Evolutionary conservation across 2,888 invertebrate species (phyloP), one percentile per base, ranked within the genome.

Genomic region (Onchidella celtica): DNA sequence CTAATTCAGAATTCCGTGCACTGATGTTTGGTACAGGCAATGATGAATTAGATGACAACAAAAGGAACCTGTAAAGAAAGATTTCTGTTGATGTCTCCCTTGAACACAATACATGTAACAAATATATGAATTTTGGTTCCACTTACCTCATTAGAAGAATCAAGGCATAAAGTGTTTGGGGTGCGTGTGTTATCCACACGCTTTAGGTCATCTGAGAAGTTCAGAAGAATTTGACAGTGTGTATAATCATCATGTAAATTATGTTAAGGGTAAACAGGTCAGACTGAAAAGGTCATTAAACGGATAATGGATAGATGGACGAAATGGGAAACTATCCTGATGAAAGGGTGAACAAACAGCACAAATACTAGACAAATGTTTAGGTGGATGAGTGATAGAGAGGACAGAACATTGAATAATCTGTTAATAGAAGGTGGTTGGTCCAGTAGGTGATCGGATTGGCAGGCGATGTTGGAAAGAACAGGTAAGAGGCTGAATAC

Each of bases 61-160:
- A n/a, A n/a, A n/a, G n/a, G n/a, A n/a, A n/a, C n/a, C n/a, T n/a
- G n/a, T n/a, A n/a, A n/a, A n/a, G n/a, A n/a, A n/a, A n/a, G n/a
- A n/a, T n/a, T n/a, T n/a, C n/a, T n/a, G n/a, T n/a, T n/a, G n/a
- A n/a, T n/a, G n/a, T n/a, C n/a, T n/a, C n/a, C n/a, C n/a, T n/a
- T n/a, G n/a, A n/a, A n/a, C n/a, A n/a, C n/a, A n/a, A n/a, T n/a
- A n/a, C n/a, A n/a, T n/a, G n/a, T n/a, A n/a, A n/a, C n/a, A n/a
- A n/a, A n/a, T n/a, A n/a, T n/a, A n/a, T n/a, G n/a, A n/a, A n/a
- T n/a, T n/a, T n/a, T n/a, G n/a, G n/a, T n/a, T n/a, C n/a, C 11
- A 38, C 24, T 40, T 24, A 84, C 84, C 76, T 84, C 84, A 79
- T 82, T 72, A 6, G 82, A 47, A 21, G 84, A 76, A 75, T 84